Evolutionary conservation across 1,140 invertebrate genomes (phyloP), one percentile per base, ranked within the genome.

Genomic region (Penaeus indicus): DNA sequence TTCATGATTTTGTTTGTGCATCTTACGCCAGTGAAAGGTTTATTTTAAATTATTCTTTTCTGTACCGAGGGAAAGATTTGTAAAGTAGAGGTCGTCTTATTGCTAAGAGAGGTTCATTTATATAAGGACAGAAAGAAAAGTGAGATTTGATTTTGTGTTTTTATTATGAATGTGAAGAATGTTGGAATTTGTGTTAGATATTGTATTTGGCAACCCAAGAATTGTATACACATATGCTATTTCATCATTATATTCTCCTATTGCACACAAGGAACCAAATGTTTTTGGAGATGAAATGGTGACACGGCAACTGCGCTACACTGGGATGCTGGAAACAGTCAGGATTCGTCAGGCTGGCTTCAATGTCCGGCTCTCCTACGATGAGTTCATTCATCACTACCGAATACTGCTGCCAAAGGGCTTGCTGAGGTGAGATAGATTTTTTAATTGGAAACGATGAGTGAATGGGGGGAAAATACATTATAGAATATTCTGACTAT

Each of bases 261-360:
- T 86, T 54, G 54, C 90, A 89, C 91, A 92, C 72, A 91, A 96
- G 94, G 95, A 96, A 89, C 95, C 98, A 1, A 98, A 98, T 92
- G 95, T 95, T 89, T 99, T 99, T 93, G 97, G 99, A 92, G 97
- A 98, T 91, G 97, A 97, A 86, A 97, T 98, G 1, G 97, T 99
- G n/a, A 96, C 98, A 91, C 94, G 97, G 77, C 97, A 95, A 91
- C 92, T 97, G 89, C 92, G 95, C 2, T 99, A 99, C 93, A 99
- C 98, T 0, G 98, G 98, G 79, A 99, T 99, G 98, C 92, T 99
- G 90, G 98, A 99, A 92, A 99, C 98, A 0, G 98, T 99, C 0
- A 94, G 98, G 91, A 99, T 99, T 82, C 94, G 98, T 79, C 97
- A 98, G 92, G 97, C 97, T 16, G 98, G 98, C 3, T 99, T 98